Base-by-base conservation (phyloP, 1,140 invertebrate species). In the Paraescarpia echinospica region DNA sequence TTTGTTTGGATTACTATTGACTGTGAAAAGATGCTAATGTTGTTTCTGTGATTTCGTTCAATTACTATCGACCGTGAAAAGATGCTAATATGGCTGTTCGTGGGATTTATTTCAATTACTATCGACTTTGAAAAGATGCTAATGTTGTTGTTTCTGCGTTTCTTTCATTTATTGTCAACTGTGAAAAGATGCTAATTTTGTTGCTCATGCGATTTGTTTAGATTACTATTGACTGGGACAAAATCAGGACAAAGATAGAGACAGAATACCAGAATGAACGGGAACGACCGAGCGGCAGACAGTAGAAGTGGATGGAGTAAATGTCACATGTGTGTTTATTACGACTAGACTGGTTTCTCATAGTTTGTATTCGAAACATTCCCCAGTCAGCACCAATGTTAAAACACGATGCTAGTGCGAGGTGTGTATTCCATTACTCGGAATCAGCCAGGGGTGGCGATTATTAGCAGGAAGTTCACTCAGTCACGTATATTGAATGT, bases 201-300 rank as follows among this genome's bases (percentile, higher is more conserved):
- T 91, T 5, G 33, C 2, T 5, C 4, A 34, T 33, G 9, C 9
- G 34, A 18, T 51, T 59, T 92, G 34, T 92, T 27, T 92, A 97
- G 96, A 96, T 97, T 92, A 96, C 97, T 93, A 95, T 97, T n/a
- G 96, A 97, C 94, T 97, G 97, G 97, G 96, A 96, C 92, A 96
- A 96, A 92, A 97, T 97, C 92, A 95, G 96, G 92, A 95, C 96
- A 59, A 96, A 97, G 94, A 96, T 97, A 91, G 96, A 96, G 92
- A 95, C 95, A 93, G 96, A 97, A 93, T 96, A 96, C 93, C 96
- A 96, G 89, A 96, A 96, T 92, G 96, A 97, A 93, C 93, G 95
- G 92, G 95, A 95, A 91, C 92, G 41, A 18, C 90, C 89, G n/a
- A 77, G 59, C 22, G 59, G 59, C 14, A 77, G 59, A 77, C 59